Base-by-base conservation (phyloP, 2,888 invertebrate genomes). In the Spodoptera picta region DNA sequence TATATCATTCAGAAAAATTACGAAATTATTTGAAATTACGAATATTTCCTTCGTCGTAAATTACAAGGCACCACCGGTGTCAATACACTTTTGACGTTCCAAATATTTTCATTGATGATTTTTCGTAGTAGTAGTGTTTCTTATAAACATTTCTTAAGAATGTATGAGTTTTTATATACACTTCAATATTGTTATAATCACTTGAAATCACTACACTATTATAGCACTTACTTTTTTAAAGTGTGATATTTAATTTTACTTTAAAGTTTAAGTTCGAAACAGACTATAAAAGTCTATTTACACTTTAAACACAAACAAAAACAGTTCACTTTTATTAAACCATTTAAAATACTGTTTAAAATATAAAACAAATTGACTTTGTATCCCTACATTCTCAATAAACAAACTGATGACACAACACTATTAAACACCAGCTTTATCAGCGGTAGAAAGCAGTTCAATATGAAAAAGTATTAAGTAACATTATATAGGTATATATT, bases 381-480 rank as follows among this genome's bases (percentile, higher is more conserved):
- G 44, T 73, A 31, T 24, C 27, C 19, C 12, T 31, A 52, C n/a
- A 57, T 23, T 75, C 70, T 69, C 60, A 54, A 54, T 65, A 41
- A 36, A n/a, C 4, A 31, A 7, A 64, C 51, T 53, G 75, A 61
- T 61, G 75, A 69, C 54, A 55, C 54, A 57, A 47, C 52, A 65
- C 31, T 49, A 41, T 53, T 55, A 58, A 72, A 70, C 57, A 23
- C 10, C 14, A 60, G 71, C 65, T 46, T 71, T 73, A 74, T 75
- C 75, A 54, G 70, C 65, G 6, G 54, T 75, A 61, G 61, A 70
- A 75, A 71, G 60, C 43, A 52, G 44, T 65, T 27, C 45, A 41
- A 43, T 51, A 60, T 41, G 36, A 36, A 36, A 36, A 36, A 7
- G 36, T 24, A 47, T 47, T 24, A 47, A 47, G 12, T 60, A 59